phyloP scores from a whole-genome alignment of 2,113 vertebrate species.

The Bos indicus region DNA sequence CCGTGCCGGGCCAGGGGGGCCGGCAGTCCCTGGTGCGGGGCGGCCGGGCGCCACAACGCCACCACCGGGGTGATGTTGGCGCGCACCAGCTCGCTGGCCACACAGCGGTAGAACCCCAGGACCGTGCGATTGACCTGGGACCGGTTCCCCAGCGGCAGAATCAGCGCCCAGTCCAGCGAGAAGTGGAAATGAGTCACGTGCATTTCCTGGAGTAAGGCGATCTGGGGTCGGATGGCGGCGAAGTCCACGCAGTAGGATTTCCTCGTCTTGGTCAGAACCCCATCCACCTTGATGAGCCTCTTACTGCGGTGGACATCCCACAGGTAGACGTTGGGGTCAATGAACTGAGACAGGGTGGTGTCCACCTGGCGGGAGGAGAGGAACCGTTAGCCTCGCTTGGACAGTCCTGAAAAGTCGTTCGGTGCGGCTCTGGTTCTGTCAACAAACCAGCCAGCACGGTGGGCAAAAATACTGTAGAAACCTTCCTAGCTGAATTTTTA shows the following conservation, averaged over 20 bases:
- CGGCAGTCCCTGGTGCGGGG: slow-evolving; percentile 87
- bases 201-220: slow-evolving; percentile 84
- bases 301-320: slow-evolving; percentile 92
- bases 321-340: slow-evolving; percentile 90
- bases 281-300: slow-evolving; percentile 86
- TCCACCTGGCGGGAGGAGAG: slow-evolving; percentile 84
- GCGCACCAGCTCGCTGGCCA: slow-evolving; percentile 87
- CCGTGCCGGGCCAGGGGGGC: slow-evolving; percentile 79
- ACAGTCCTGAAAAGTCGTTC: not conserved
- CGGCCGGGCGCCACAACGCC: slow-evolving; percentile 90
- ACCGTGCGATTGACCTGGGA: slow-evolving; percentile 86
- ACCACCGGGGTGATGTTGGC: slow-evolving; percentile 93
- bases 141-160: slow-evolving; percentile 88
- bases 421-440: not conserved
- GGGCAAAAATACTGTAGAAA: not conserved
- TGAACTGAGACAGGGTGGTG: slow-evolving; percentile 89
- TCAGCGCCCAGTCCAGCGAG: slow-evolving; percentile 91
- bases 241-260: slow-evolving; percentile 88
- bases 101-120: slow-evolving; percentile 91
- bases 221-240: slow-evolving; percentile 87
- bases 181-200: slow-evolving; percentile 93
- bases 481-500: not conserved
- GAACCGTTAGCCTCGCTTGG: not conserved
- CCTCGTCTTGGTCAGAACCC: slow-evolving; percentile 73
- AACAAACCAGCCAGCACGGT: not conserved